Percentiles rank a stretch among this genome's conserved stretches.
Conservation (phyloP, 1,140 invertebrate species). For the Akabosia matsudoensis region DNA sequence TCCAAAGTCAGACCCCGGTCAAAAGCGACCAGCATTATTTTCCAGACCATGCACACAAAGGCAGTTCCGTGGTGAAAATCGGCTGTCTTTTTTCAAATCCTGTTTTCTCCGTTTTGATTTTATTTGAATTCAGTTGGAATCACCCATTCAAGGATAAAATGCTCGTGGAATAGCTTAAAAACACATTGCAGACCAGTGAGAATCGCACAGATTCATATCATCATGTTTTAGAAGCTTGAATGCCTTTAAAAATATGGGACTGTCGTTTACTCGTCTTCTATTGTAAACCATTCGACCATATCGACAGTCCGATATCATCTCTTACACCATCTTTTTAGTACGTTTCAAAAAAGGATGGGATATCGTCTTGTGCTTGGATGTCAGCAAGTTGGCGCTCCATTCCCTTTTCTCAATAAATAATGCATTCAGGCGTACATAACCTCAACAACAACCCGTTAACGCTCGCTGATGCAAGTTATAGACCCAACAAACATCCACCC, state of each 20-base stretch:
- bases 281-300: slow-evolving; percentile 1
- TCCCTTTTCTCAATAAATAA: not conserved
- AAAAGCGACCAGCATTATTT: too few species aligned
- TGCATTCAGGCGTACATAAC: not conserved
- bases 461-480: not conserved
- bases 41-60: too few species aligned
- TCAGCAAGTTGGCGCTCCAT: not conserved
- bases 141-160: not conserved
- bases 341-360: not conserved
- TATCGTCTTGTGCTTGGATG: not conserved
- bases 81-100: not conserved
- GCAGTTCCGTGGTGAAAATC: not conserved
- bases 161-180: not conserved
- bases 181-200: not conserved
- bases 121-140: not conserved
- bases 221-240: not conserved
- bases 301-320: not conserved
- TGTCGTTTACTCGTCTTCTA: not conserved
- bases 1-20: too few species aligned
- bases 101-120: not conserved
- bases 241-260: not conserved
- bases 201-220: not conserved
- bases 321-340: not conserved
- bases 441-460: slow-evolving; percentile 5
- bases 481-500: not conserved